phyloP scores from a whole-genome alignment of 2,797 vertebrate genomes.

The Sus cebifrons region DNA sequence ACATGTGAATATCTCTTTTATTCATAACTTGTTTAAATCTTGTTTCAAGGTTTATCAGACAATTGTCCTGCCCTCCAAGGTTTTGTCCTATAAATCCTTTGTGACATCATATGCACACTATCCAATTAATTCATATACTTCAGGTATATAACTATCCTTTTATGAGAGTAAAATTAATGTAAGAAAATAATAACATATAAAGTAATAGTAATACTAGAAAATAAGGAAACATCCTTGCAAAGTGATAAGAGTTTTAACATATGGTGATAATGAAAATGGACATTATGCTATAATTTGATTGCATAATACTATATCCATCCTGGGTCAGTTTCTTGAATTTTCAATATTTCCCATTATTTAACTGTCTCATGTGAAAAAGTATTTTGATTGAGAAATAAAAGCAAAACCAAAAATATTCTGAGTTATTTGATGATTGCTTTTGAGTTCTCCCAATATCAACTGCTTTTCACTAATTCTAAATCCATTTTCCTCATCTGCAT shows the following conservation, averaged over 20 bases:
- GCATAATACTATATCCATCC: background rate
- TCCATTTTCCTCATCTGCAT: background rate
- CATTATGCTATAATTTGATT: background rate
- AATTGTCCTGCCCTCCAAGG: background rate
- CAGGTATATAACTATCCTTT: background rate
- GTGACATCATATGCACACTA: background rate
- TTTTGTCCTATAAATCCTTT: background rate
- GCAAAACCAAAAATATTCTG: conserved; percentile 7
- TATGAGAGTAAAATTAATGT: conserved; percentile 25
- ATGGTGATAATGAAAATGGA: background rate
- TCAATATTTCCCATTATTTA: background rate
- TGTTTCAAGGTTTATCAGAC: background rate
- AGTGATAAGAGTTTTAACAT: background rate
- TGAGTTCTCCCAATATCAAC: background rate
- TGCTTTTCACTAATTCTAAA: background rate
- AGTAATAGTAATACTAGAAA: background rate
- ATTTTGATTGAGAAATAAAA: background rate
- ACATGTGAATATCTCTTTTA: background rate
- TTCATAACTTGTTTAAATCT: conserved; percentile 28
- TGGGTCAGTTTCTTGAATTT: background rate
- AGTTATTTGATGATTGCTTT: background rate
- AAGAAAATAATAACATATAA: background rate
- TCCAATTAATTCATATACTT: background rate
- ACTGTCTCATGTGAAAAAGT: background rate
- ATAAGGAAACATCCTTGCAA: background rate